Conservation (phyloP, 2,888 invertebrate species). For the Nemapogon koenigi region DNA sequence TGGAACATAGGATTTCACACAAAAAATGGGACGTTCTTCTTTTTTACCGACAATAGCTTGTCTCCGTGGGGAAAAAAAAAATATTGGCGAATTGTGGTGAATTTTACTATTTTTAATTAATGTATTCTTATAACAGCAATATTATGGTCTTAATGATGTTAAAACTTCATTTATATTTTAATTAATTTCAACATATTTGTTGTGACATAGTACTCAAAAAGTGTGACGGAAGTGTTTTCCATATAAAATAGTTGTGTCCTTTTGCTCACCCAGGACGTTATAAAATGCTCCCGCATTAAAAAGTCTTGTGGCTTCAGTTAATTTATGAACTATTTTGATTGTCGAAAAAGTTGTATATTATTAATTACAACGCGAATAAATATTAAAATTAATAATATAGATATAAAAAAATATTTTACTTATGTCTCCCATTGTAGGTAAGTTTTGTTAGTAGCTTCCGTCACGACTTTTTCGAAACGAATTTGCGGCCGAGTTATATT, state of each 20-base stretch:
- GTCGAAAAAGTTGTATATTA: background rate
- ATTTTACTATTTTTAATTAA: background rate
- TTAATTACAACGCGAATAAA: background rate
- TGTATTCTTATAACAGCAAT: slow-evolving; percentile 2
- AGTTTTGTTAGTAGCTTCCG: slow-evolving; percentile 4
- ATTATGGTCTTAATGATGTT: background rate
- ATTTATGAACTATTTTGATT: background rate
- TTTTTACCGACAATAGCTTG: slow-evolving; percentile 8
- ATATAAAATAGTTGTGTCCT: slow-evolving; percentile 5
- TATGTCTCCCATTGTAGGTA: background rate
- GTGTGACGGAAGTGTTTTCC: slow-evolving; percentile 6
- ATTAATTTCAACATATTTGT: slow-evolving; percentile 5
- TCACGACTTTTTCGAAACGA: slow-evolving; percentile 8
- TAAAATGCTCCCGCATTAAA: slow-evolving; percentile 1
- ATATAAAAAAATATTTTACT: slow-evolving; percentile 3
- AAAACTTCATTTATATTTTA: slow-evolving; percentile 1
- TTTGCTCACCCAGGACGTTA: background rate
- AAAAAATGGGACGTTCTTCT: too few species aligned
- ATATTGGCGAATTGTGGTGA: background rate
- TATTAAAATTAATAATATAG: background rate
- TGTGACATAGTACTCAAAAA: slow-evolving; percentile 8
- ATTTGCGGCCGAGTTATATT: slow-evolving; percentile 1
- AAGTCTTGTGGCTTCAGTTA: slow-evolving; percentile 3
- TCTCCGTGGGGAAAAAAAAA: slow-evolving; percentile 1
- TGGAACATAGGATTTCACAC: too few species aligned